Conservation (phyloP, 2,797 vertebrate genomes). For the Artibeus jamaicensis region DNA sequence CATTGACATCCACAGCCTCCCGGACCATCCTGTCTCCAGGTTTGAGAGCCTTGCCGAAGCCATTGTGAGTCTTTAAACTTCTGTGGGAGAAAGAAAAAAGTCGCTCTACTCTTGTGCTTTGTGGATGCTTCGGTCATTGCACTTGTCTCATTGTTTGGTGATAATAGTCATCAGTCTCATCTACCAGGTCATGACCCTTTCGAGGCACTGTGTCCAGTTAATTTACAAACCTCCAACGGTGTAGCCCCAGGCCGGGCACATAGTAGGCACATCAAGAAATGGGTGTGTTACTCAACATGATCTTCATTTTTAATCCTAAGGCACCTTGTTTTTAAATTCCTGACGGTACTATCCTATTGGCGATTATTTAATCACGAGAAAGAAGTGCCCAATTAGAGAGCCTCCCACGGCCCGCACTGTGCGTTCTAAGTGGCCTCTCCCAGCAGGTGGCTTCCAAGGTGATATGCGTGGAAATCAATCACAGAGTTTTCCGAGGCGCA, state of each 20-base stretch:
- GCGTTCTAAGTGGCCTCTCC: background rate
- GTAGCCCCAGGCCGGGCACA: background rate
- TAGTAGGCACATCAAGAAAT: background rate
- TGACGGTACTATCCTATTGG: background rate
- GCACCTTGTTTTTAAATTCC: constrained; percentile 8
- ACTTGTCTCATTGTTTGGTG: background rate
- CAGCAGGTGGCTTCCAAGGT: background rate
- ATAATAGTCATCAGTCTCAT: background rate
- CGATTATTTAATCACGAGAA: background rate
- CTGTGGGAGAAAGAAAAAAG: background rate
- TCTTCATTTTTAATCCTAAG: background rate
- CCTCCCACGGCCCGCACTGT: no score
- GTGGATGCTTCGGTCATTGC: background rate
- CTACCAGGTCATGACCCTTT: background rate
- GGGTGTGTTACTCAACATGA: background rate
- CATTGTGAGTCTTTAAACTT: background rate
- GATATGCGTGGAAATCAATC: background rate
- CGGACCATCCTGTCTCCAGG: no score
- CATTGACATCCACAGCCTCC: background rate
- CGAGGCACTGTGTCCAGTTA: background rate
- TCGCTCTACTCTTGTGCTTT: background rate
- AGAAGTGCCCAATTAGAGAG: background rate
- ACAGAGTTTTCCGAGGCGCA: background rate
- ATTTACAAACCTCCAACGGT: background rate
- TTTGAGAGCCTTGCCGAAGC: background rate